Conservation (phyloP, 1,140 invertebrate genomes). For the Neodiprion fabricii region DNA sequence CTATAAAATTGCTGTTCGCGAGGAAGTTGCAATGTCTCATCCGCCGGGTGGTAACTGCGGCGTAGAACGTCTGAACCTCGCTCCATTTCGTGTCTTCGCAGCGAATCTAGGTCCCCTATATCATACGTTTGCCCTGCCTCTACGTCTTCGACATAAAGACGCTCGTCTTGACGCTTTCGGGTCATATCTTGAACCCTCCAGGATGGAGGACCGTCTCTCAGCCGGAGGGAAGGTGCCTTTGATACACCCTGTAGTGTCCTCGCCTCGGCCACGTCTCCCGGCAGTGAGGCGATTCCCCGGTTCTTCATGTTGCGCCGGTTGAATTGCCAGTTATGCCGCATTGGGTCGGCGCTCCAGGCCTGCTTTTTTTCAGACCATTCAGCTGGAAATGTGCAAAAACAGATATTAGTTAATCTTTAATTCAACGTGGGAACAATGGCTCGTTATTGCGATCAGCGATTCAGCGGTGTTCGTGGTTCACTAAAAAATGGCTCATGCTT, state of each 20-base stretch:
- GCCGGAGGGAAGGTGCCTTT: conserved; percentile 25
- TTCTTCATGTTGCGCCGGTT: conserved; percentile 68
- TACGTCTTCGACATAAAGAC: conserved; percentile 59
- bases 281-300: conserved; percentile 48
- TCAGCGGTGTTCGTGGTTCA: too few species aligned
- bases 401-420: not conserved
- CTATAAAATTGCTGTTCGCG: conserved; percentile 78
- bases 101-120: conserved; percentile 70
- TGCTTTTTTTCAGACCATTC: conserved; percentile 75
- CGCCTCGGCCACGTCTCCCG: conserved; percentile 47
- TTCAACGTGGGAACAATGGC: not conserved
- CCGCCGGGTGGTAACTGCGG: conserved; percentile 57
- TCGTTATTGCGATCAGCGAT: too few species aligned
- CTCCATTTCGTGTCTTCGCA: conserved; percentile 76
- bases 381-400: conserved; percentile 43
- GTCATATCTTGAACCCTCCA: not conserved
- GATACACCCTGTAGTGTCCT: not conserved
- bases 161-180: conserved; percentile 39
- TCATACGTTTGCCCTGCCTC: conserved; percentile 54
- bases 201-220: conserved; percentile 31
- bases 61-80: conserved; percentile 70
- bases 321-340: conserved; percentile 75
- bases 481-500: too few species aligned
- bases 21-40: conserved; percentile 49
- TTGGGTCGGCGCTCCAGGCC: conserved; percentile 80